These are phyloP conservation scores for Agrochola macilenta DNA, from an alignment of 2,888 invertebrate genomes.

Conservation along the genomic window DNA sequence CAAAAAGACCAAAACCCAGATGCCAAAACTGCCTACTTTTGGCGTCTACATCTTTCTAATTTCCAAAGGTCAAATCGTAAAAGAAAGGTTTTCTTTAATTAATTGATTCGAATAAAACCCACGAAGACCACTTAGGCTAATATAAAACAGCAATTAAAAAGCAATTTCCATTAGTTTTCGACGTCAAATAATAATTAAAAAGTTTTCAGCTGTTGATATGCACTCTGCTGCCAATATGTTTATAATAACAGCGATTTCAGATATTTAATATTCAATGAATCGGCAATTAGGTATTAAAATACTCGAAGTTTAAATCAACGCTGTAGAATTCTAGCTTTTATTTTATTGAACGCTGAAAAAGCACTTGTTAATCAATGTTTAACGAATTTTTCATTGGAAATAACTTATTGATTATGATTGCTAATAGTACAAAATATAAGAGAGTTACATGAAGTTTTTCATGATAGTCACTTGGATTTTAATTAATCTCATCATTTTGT, in stretches of 20 bases:
- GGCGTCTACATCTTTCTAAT: neutral
- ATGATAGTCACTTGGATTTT: neutral
- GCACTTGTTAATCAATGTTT: neutral
- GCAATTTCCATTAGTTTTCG: neutral
- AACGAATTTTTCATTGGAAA: neutral
- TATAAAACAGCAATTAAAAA: constrained; percentile 20
- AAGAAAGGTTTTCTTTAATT: constrained; percentile 7
- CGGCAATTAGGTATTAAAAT: neutral
- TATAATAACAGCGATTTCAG: neutral
- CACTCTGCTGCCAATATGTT: neutral
- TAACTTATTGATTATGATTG: too few relatives aligned
- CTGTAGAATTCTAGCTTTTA: neutral
- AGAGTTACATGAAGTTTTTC: constrained; percentile 18
- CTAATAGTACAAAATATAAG: neutral
- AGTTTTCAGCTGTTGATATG: constrained; percentile 6
- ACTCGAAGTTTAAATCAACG: neutral
- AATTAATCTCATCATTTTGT: constrained; percentile 46
- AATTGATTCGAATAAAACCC: constrained; percentile 16
- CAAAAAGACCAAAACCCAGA: neutral
- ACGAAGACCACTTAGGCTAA: neutral
- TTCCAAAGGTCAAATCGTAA: neutral
- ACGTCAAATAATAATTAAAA: constrained; percentile 9
- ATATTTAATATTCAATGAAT: constrained; percentile 14
- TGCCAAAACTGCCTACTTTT: neutral
- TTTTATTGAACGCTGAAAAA: neutral